These are phyloP conservation scores for Poecilia latipinna DNA, from an alignment of 2,113 vertebrate species.

Conservation along the genomic window DNA sequence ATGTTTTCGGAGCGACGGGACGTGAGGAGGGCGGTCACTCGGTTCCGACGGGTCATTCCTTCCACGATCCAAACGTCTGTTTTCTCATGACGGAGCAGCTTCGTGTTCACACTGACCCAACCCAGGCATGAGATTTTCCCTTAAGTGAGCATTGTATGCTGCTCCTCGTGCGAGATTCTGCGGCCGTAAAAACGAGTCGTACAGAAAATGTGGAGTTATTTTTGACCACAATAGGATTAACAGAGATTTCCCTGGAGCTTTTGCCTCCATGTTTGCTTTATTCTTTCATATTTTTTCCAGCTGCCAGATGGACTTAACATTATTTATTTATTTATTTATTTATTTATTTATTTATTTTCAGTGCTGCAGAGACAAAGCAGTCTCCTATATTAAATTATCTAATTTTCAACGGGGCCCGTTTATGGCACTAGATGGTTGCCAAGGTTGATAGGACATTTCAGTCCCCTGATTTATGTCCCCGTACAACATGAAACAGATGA, in stretches of 20 bases:
- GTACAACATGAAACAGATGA: constrained; percentile 48
- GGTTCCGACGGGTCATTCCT: constrained; percentile 38
- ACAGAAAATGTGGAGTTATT: not conserved
- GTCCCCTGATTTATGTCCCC: constrained; percentile 53
- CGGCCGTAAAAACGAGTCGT: not conserved
- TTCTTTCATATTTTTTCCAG: not conserved
- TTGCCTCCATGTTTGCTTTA: not conserved
- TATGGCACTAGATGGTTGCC: constrained; percentile 22
- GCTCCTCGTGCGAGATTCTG: not conserved
- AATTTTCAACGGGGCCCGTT: constrained; percentile 47
- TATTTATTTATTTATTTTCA: no score
- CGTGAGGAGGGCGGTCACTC: constrained; percentile 62
- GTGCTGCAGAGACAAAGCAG: constrained; percentile 42
- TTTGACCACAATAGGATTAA: not conserved
- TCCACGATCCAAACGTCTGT: constrained; percentile 35
- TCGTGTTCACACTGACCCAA: constrained; percentile 46
- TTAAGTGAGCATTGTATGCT: not conserved
- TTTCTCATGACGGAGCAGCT: constrained; percentile 20
- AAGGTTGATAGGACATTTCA: constrained; percentile 29
- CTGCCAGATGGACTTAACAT: not conserved
- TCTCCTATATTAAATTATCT: constrained; percentile 54
- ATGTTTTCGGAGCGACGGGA: constrained; percentile 44
- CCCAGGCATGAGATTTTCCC: constrained; percentile 15
- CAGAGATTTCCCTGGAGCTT: not conserved
- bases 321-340: not conserved